Base-by-base conservation (phyloP, 2,888 invertebrate genomes). In the Pemphredon lugubris region DNA sequence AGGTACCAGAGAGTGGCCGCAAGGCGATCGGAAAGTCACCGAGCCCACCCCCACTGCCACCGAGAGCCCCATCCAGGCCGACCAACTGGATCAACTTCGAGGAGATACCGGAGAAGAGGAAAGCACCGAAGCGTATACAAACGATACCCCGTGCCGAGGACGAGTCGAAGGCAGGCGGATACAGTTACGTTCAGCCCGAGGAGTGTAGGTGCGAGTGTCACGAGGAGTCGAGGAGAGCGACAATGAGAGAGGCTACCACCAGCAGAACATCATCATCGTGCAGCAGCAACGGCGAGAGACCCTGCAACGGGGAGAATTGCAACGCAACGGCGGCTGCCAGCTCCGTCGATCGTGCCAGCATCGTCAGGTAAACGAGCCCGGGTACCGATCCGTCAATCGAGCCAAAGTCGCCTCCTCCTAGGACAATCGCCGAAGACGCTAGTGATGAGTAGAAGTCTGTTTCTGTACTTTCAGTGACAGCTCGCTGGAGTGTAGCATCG, bases 161-260 rank as follows among this genome's bases (percentile, higher is more conserved):
- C 45, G 90, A 90, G 39, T 79, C 83, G 2, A 89, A 86, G 66
- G 54, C 75, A 5, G 68, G 59, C 14, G 57, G 75, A 76, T 94
- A 94, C 82, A 95, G 93, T 90, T 96, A 96, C 90, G 96, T 96
- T 58, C 95, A 96, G 89, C 96, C 96, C 3, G 96, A 96, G 87
- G 95, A 96, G 84, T 96, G 96, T 86, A 94, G 95, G 87, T 96
- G 96, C 90, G 96, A 96, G 90, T 96, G 96, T 86, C 96, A 96
- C 90, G 95, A 94, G 84, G 91, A 88, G 40, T 87, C 87, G 2
- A 83, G 89, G 26, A 84, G 88, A 50, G 86, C 86, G 34, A 83
- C 86, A 7, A 34, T 83, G 30, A 79, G 75, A 13, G 81, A 83
- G 21, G 51, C 74, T 2, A 11, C 54, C n/a, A 60, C 73, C 11